Base-by-base conservation (phyloP, 2,888 invertebrate genomes). In the Melipona bicolor region DNA sequence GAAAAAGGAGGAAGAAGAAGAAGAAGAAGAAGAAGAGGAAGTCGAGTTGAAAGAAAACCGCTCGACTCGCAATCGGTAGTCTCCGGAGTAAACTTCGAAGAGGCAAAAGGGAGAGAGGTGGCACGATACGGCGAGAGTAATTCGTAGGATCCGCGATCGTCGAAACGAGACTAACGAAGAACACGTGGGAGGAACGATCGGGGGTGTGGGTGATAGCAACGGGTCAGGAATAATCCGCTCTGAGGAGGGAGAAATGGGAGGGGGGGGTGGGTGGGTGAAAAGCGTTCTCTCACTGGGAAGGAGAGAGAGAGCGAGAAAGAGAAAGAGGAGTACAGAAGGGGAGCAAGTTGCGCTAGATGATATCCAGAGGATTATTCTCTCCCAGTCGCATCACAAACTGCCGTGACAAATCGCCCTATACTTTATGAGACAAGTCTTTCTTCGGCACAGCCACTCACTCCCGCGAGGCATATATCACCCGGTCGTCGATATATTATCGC, bases 321-420 rank as follows among this genome's bases (percentile, higher is more conserved):
- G 80, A 68, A 62, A 65, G 64, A 62, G 74, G 70, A 72, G 72
- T 52, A 73, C 56, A 80, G 79, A 81, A 79, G 83, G 81, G 80
- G 86, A 84, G 85, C 74, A 76, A 86, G 87, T 88, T 85, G 83
- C 85, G 88, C 88, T 90, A 90, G 90, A 91, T 89, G 91, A 91
- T 92, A 92, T 93, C 91, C 91, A 90, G 92, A 90, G 93, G 93
- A 93, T 93, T 93, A 93, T 92, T 92, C 91, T 90, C 91, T 91
- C 91, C 91, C 92, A 87, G 90, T 92, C 91, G 92, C 92, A 92
- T 93, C 92, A 92, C 93, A 92, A 93, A 93, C 92, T 92, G 90
- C 91, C 92, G 92, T 93, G 93, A 93, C 93, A 93, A 93, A 93
- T 93, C 92, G 92, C 92, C 91, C 92, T 91, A 93, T 93, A 93